phyloP scores from a whole-genome alignment of 1,140 invertebrate genomes.

The Heliconius hermathena region DNA sequence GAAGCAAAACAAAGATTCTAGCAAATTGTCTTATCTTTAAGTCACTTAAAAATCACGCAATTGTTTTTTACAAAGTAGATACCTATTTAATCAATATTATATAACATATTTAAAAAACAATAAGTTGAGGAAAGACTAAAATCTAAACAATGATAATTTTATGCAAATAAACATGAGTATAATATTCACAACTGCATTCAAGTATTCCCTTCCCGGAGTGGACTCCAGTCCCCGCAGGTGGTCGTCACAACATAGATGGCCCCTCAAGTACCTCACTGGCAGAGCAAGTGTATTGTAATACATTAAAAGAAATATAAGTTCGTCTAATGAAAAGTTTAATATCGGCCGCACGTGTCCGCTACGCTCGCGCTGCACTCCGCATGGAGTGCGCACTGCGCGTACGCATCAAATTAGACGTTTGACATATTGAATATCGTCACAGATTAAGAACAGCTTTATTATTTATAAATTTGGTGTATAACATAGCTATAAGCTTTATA shows the following conservation, averaged over 20 bases:
- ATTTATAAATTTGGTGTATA: background rate
- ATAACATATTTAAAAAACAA: no score
- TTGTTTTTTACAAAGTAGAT: no score
- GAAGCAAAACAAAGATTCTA: no score
- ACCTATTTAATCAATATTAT: no score
- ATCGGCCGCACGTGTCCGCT: constrained; percentile 36
- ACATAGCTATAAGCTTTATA: no score
- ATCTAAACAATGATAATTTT: background rate
- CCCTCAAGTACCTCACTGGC: background rate
- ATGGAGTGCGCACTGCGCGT: background rate
- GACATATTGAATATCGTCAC: background rate
- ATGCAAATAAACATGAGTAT: background rate
- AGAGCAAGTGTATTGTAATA: constrained; percentile 2
- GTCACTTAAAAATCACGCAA: no score
- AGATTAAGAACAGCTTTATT: background rate
- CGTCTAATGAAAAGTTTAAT: constrained; percentile 75
- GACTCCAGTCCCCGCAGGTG: constrained; percentile 40
- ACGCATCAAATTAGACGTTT: constrained; percentile 14
- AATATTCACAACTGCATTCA: background rate
- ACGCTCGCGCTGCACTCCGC: background rate
- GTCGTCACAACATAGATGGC: constrained; percentile 17
- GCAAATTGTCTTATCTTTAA: no score
- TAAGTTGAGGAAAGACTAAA: no score
- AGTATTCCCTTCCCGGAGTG: background rate
- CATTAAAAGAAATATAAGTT: constrained; percentile 28